phyloP scores from a whole-genome alignment of 2,113 vertebrate species.

The Campylorhamphus procurvoides region DNA sequence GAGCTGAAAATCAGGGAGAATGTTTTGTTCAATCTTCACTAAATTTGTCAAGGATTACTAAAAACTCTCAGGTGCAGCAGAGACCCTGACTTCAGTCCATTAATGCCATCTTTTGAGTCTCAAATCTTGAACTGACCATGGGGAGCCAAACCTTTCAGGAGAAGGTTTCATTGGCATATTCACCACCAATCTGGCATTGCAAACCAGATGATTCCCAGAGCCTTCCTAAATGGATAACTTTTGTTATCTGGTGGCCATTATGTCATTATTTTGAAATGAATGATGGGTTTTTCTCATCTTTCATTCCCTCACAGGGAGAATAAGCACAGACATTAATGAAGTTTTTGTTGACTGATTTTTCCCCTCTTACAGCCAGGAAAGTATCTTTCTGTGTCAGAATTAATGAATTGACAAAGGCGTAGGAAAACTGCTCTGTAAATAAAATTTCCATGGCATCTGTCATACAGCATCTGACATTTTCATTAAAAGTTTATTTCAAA shows the following conservation, averaged over 20 bases:
- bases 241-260: not conserved
- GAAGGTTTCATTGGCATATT: not conserved
- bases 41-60: not conserved
- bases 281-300: not conserved
- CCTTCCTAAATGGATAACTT: not conserved
- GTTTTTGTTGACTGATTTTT: not conserved
- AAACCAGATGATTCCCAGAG: not conserved
- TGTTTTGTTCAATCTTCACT: not conserved
- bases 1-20: not conserved
- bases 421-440: slow-evolving; percentile 44
- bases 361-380: not conserved
- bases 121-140: not conserved
- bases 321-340: not conserved
- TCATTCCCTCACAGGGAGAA: not conserved
- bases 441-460: slow-evolving; percentile 16
- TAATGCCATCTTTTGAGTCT: not conserved
- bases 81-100: not conserved
- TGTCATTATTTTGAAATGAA: not conserved
- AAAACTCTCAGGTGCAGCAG: not conserved
- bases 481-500: slow-evolving; percentile 32
- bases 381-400: not conserved
- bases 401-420: not conserved
- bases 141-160: not conserved
- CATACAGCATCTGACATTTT: slow-evolving; percentile 26
- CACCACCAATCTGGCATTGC: not conserved